Conservation (phyloP, 2,888 invertebrate genomes). For the Sericinus montela region DNA sequence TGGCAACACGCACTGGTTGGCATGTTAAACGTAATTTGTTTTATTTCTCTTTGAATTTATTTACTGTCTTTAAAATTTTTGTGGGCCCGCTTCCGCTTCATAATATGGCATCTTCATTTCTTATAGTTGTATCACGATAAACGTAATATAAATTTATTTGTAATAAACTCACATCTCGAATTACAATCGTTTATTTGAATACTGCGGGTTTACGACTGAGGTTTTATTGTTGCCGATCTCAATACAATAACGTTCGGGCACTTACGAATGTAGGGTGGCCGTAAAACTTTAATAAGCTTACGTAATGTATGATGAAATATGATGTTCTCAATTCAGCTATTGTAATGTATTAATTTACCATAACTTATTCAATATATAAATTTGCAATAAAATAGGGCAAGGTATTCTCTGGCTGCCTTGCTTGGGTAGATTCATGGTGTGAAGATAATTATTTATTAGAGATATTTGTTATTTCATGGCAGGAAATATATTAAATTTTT, state of each 20-base stretch:
- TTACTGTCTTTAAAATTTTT: no score
- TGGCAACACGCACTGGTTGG: no score
- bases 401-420: no score
- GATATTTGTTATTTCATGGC: no score
- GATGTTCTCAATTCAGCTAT: background rate
- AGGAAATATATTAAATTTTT: no score
- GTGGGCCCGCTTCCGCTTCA: constrained; percentile 1
- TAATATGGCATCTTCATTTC: background rate
- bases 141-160: constrained; percentile 14
- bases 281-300: constrained; percentile 1
- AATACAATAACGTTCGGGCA: constrained; percentile 1
- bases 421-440: no score
- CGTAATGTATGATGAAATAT: background rate
- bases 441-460: no score
- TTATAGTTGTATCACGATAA: background rate
- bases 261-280: constrained; percentile 7
- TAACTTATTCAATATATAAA: no score
- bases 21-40: no score
- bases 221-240: constrained; percentile 8
- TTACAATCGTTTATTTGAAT: constrained; percentile 11
- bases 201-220: constrained; percentile 1
- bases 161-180: constrained; percentile 8
- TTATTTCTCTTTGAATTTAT: no score
- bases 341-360: no score
- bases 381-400: no score